Base-by-base conservation (phyloP, 2,888 invertebrate species). In the Phragmatobia fuliginosa region DNA sequence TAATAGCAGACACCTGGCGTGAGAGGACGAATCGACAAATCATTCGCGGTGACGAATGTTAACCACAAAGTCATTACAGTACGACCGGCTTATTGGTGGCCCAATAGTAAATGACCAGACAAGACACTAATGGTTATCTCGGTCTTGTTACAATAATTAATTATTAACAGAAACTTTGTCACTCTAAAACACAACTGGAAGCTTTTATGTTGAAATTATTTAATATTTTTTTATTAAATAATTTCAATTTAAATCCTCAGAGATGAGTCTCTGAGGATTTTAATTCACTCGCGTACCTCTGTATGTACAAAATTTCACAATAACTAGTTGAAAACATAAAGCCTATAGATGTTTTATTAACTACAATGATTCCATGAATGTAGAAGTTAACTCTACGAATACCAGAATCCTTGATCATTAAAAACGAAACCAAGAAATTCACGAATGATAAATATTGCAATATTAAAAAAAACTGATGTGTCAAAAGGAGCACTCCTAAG, bases 1-100 rank as follows among this genome's bases (percentile, higher is more conserved):
- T 45, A 62, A 36, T 59, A 78, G 33, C 68, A 62, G 67, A 83
- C 89, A 85, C 88, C 88, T 88, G 88, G 85, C 82, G 79, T 71
- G 68, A 66, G 74, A 69, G 67, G 71, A 33, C 72, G 14, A n/a
- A 49, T 49, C 77, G 74, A 82, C 83, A 79, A 78, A 82, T 83
- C 80, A 83, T 68, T 65, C 61, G 66, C 77, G 67, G 75, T 80
- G 81, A 80, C 71, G 74, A 75, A 79, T 82, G 76, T 68, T 74
- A 41, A 41, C 59, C 58, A 56, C 68, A 77, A 76, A 71, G 76
- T 80, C 83, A 77, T 74, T 72, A 78, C 63, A 56, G 62, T 66
- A 71, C 72, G 71, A 74, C 74, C 36, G 70, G 72, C 83, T 81
- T 76, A 77, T 77, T 80, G 73, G 74, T 74, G 62, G 71, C 75